Conservation (phyloP, 2,888 invertebrate genomes). For the Fragum sueziense region DNA sequence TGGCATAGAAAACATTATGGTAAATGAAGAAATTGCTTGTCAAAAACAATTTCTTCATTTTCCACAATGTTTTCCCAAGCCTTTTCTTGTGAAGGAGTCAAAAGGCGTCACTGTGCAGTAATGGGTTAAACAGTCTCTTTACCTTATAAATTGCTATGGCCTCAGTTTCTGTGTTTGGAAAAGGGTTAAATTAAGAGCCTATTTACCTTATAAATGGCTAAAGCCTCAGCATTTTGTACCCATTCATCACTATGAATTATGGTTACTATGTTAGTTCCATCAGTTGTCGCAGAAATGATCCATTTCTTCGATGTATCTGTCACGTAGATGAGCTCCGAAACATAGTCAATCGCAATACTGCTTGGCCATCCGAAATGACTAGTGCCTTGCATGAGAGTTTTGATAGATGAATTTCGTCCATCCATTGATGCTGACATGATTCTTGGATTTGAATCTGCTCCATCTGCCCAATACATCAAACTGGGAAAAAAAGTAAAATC, state of each 20-base stretch:
- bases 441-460: slow-evolving; percentile 90
- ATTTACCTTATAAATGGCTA: slow-evolving; percentile 23
- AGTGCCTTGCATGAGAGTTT: slow-evolving; percentile 80
- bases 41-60: too few relatives aligned
- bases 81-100: too few relatives aligned
- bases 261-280: slow-evolving; percentile 85
- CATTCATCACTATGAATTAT: slow-evolving; percentile 83
- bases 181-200: too few relatives aligned
- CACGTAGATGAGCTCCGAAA: slow-evolving; percentile 92
- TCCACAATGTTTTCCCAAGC: too few relatives aligned
- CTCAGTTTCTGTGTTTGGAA: too few relatives aligned
- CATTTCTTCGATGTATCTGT: slow-evolving; percentile 92
- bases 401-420: slow-evolving; percentile 85
- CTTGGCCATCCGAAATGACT: slow-evolving; percentile 92
- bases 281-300: slow-evolving; percentile 89
- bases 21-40: too few relatives aligned
- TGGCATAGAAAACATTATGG: too few relatives aligned
- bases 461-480: slow-evolving; percentile 92
- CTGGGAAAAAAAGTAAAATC: neutral
- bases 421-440: slow-evolving; percentile 91
- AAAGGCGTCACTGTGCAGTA: too few relatives aligned
- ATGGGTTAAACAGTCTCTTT: too few relatives aligned
- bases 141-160: too few relatives aligned
- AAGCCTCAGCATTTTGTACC: slow-evolving; percentile 84
- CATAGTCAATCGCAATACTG: slow-evolving; percentile 92